A percentile compares a stretch with the other conserved stretches of the same genome.
Evolutionary conservation across 2,888 invertebrate genomes (phyloP).

Genomic region (Drosophila peninsularis): DNA sequence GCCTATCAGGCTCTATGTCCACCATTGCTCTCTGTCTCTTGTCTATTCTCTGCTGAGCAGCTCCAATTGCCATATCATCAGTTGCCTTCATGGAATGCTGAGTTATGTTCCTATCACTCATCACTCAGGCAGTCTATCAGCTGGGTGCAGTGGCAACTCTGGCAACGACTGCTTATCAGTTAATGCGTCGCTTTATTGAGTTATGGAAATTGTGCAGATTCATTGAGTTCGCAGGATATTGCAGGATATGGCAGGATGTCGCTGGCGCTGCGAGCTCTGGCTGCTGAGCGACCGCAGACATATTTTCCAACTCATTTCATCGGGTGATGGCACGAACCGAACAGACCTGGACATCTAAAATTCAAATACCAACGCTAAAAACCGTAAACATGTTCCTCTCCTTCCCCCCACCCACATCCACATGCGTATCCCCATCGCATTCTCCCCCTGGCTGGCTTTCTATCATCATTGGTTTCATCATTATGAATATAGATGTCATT

Average conservation of each 20-base stretch:
- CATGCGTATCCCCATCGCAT: neutral
- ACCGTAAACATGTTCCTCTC: slow-evolving; percentile 61
- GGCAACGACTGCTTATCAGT: slow-evolving; percentile 53
- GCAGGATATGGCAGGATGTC: slow-evolving; percentile 15
- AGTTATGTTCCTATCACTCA: slow-evolving; percentile 44
- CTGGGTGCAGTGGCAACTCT: slow-evolving; percentile 11
- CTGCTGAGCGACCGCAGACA: slow-evolving; percentile 59
- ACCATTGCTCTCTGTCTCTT: slow-evolving; percentile 34
- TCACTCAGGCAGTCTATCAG: slow-evolving; percentile 38
- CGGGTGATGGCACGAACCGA: slow-evolving; percentile 30
- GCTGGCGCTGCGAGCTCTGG: slow-evolving; percentile 9
- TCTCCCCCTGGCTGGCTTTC: slow-evolving; percentile 19
- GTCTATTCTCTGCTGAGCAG: slow-evolving; percentile 1
- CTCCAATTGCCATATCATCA: slow-evolving; percentile 47
- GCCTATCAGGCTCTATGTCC: slow-evolving; percentile 34
- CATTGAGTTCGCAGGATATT: slow-evolving; percentile 27
- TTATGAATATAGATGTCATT: slow-evolving; percentile 48
- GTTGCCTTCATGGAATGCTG: slow-evolving; percentile 13
- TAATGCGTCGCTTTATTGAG: slow-evolving; percentile 57
- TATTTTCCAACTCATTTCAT: slow-evolving; percentile 83
- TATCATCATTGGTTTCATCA: slow-evolving; percentile 38
- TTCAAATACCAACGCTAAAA: slow-evolving; percentile 74
- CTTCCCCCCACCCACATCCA: slow-evolving; percentile 5
- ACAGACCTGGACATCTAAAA: slow-evolving; percentile 57
- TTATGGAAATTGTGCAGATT: slow-evolving; percentile 52